Conservation (phyloP, 30 jellyfish, hydroid and myxozoan species). For the Aurelia sp. region DNA sequence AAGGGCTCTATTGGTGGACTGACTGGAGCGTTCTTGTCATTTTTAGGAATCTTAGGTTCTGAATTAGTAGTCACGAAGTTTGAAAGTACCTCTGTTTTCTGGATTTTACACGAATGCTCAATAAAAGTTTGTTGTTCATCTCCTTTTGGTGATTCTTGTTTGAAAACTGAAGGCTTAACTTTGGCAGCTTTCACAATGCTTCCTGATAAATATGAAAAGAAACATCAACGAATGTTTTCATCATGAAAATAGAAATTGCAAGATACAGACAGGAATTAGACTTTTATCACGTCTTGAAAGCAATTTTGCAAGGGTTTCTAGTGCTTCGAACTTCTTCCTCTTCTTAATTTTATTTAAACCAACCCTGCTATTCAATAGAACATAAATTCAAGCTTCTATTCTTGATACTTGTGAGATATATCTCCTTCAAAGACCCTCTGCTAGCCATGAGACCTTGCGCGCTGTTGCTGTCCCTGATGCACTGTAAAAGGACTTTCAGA, state of each 20-base stretch:
- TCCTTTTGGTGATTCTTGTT: not conserved
- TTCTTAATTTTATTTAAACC: no score
- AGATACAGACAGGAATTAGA: not conserved
- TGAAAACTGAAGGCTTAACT: slow-evolving; percentile 68
- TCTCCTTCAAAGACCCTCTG: no score
- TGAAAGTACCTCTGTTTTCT: not conserved
- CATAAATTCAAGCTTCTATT: no score
- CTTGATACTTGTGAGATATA: no score
- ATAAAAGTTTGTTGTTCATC: not conserved
- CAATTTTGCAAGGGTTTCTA: no score
- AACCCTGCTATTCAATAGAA: no score
- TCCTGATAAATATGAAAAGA: not conserved
- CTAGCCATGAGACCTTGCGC: no score
- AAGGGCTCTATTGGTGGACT: not conserved
- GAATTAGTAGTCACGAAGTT: not conserved
- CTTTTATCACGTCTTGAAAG: not conserved
- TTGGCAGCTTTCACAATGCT: slow-evolving; percentile 62
- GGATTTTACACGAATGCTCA: not conserved
- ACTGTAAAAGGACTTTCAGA: no score
- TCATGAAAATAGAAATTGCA: not conserved
- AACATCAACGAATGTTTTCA: not conserved
- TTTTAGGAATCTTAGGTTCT: not conserved
- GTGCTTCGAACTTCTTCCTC: no score
- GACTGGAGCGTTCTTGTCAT: not conserved
- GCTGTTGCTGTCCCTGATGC: no score